A percentile compares a stretch with the other conserved stretches of the same genome.
Evolutionary conservation across 1,140 invertebrate genomes (phyloP).

Genomic region (Ephestia elutella): DNA sequence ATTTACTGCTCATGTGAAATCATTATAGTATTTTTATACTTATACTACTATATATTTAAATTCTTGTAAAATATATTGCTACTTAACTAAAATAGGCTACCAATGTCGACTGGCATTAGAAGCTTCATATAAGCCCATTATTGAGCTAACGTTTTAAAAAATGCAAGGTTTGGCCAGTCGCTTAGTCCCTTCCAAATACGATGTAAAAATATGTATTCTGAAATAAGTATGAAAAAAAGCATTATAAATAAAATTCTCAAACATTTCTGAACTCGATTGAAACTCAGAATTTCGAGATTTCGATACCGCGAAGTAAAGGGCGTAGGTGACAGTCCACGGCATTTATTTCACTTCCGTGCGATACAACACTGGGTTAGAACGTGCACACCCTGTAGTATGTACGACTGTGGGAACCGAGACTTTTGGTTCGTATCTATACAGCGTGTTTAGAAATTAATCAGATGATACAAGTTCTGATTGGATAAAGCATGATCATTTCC

Average conservation of each 20-base stretch:
- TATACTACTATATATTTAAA: too few relatives aligned
- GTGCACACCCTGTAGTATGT: constrained; percentile 67
- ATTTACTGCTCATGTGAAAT: not conserved
- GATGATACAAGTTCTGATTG: not conserved
- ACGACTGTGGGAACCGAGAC: constrained; percentile 62
- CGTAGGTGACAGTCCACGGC: constrained; percentile 57
- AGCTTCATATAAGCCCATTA: too few relatives aligned
- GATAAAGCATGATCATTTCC: too few relatives aligned
- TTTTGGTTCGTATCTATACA: constrained; percentile 31
- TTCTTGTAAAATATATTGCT: too few relatives aligned
- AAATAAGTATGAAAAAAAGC: not conserved
- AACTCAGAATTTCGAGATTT: constrained; percentile 30
- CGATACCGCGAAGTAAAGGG: constrained; percentile 50
- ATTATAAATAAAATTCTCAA: not conserved
- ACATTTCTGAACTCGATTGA: constrained; percentile 8
- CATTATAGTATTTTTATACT: too few relatives aligned
- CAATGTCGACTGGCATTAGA: too few relatives aligned
- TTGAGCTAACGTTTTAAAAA: too few relatives aligned
- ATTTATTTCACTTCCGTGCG: constrained; percentile 65
- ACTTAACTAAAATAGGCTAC: too few relatives aligned
- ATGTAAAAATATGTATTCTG: too few relatives aligned
- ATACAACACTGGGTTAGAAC: constrained; percentile 60
- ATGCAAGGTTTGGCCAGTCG: too few relatives aligned
- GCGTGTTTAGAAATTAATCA: constrained; percentile 12
- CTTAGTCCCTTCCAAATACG: too few relatives aligned